Evolutionary conservation across 2,888 invertebrate genomes (phyloP).

Genomic region (Meloe dianella): DNA sequence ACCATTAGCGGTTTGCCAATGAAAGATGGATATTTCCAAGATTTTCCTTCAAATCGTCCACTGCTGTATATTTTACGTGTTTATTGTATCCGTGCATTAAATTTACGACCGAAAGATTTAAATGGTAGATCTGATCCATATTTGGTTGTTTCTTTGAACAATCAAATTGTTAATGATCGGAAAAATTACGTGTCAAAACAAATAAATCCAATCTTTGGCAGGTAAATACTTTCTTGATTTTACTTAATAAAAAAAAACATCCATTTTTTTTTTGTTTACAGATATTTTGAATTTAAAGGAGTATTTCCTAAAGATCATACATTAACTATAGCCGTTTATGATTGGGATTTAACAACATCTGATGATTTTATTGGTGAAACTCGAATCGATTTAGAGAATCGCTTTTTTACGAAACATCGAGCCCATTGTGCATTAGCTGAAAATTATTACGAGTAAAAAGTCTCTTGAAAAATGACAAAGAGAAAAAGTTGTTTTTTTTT

Average conservation of each 20-base stretch:
- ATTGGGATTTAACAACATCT: slow-evolving; percentile 70
- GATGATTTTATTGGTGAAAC: slow-evolving; percentile 88
- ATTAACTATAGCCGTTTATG: slow-evolving; percentile 75
- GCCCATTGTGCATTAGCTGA: slow-evolving; percentile 78
- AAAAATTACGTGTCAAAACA: slow-evolving; percentile 75
- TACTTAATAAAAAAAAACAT: not conserved
- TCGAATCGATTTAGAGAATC: slow-evolving; percentile 83
- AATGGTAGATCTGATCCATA: slow-evolving; percentile 81
- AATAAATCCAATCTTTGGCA: slow-evolving; percentile 84
- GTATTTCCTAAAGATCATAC: slow-evolving; percentile 77
- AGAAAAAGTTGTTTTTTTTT: slow-evolving; percentile 3
- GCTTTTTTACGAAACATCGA: slow-evolving; percentile 80
- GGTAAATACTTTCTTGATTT: slow-evolving; percentile 65
- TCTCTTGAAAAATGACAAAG: slow-evolving; percentile 1
- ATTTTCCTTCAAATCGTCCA: slow-evolving; percentile 68
- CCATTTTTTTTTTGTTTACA: slow-evolving; percentile 50
- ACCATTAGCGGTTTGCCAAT: slow-evolving; percentile 64
- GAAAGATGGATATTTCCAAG: slow-evolving; percentile 65
- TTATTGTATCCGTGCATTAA: slow-evolving; percentile 76
- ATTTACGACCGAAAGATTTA: slow-evolving; percentile 74
- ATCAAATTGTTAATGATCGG: slow-evolving; percentile 69
- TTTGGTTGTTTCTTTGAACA: slow-evolving; percentile 72
- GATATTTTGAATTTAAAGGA: slow-evolving; percentile 77
- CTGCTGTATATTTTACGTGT: slow-evolving; percentile 73
- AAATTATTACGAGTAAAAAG: slow-evolving; percentile 68